Percentiles rank a stretch among this genome's conserved stretches.
Evolutionary conservation across 2,888 invertebrate species (phyloP).

Genomic region (Coelopa pilipes): DNA sequence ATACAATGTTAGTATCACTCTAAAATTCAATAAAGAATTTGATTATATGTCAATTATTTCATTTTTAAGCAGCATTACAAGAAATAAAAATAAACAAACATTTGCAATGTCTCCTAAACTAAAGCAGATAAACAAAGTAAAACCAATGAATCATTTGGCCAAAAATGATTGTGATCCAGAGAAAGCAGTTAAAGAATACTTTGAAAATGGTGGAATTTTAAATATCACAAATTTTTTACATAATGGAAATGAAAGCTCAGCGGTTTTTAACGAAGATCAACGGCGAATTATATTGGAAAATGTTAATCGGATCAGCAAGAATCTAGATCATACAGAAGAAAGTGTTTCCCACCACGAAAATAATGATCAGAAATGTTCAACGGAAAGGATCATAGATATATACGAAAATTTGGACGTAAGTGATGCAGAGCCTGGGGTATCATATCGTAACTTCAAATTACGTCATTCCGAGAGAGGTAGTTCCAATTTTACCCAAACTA

Average conservation of each 20-base stretch:
- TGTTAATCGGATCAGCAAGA: slow-evolving; percentile 35
- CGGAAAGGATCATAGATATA: slow-evolving; percentile 23
- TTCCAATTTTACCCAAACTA: too few species aligned
- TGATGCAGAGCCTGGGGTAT: slow-evolving; percentile 41
- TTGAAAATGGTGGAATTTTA: slow-evolving; percentile 38
- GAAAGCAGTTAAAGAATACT: slow-evolving; percentile 33
- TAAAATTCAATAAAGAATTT: too few species aligned
- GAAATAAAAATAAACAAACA: not conserved
- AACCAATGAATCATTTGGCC: slow-evolving; percentile 44
- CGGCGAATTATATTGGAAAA: slow-evolving; percentile 38
- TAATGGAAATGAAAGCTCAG: slow-evolving; percentile 31
- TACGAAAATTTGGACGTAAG: slow-evolving; percentile 34
- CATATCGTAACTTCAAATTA: slow-evolving; percentile 40
- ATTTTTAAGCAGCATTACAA: not conserved
- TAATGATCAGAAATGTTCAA: not conserved
- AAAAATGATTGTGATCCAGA: slow-evolving; percentile 39
- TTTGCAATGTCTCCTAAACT: slow-evolving; percentile 26
- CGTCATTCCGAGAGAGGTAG: not conserved
- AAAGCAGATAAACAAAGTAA: slow-evolving; percentile 47
- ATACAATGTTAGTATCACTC: too few species aligned
- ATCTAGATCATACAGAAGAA: slow-evolving; percentile 1
- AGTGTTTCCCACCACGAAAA: not conserved
- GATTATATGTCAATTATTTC: too few species aligned
- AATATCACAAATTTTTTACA: slow-evolving; percentile 38
- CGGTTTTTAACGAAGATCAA: slow-evolving; percentile 39